Conservation (phyloP, 2,797 vertebrate species). For the Ctenosaura bakeri region DNA sequence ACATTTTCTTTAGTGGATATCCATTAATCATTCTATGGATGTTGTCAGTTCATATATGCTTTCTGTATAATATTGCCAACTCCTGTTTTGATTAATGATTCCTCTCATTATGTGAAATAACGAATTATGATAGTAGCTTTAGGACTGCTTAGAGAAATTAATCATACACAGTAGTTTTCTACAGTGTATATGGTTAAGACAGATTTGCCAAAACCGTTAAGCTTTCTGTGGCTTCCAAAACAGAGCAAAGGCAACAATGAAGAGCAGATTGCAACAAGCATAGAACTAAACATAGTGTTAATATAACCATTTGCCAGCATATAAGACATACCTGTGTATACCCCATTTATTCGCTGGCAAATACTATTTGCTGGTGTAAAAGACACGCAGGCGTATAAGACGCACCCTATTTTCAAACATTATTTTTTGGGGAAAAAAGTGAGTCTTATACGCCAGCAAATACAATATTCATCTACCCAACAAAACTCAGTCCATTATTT, state of each 20-base stretch:
- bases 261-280: conserved; percentile 28
- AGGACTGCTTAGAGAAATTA: conserved; percentile 6
- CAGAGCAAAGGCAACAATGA: conserved; percentile 53
- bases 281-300: neutral
- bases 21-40: neutral
- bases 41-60: neutral
- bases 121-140: conserved; percentile 34
- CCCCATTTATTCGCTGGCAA: too few relatives aligned
- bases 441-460: too few relatives aligned
- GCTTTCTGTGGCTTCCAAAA: conserved; percentile 40
- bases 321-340: too few relatives aligned
- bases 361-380: too few relatives aligned
- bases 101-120: conserved; percentile 48
- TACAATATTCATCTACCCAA: neutral
- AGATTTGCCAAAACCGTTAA: conserved; percentile 8
- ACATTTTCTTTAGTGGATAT: neutral
- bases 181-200: neutral
- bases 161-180: conserved; percentile 20
- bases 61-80: conserved; percentile 21
- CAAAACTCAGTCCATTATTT: conserved; percentile 18
- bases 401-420: too few relatives aligned
- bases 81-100: conserved; percentile 27
- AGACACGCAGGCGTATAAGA: too few relatives aligned
- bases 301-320: too few relatives aligned
- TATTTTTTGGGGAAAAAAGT: too few relatives aligned